Conservation (phyloP, 2,888 invertebrate genomes). For the Stictocephala bisonia region DNA sequence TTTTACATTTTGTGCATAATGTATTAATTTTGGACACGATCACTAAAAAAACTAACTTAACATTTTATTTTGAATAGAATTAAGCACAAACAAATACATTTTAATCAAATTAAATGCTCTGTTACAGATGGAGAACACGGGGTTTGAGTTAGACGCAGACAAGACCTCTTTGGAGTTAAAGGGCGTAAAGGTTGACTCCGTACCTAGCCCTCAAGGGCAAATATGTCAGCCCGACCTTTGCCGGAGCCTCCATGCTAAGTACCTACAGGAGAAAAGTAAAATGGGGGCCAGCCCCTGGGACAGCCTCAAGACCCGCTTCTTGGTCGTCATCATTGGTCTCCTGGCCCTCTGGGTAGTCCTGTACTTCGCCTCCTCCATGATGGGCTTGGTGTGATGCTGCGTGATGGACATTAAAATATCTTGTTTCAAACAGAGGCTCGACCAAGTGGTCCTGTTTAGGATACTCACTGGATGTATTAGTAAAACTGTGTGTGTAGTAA, state of each 20-base stretch:
- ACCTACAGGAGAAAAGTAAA: constrained; percentile 11
- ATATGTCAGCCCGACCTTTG: constrained; percentile 30
- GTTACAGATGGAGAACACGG: constrained; percentile 43
- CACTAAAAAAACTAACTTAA: too few relatives aligned
- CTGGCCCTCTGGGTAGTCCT: constrained; percentile 5
- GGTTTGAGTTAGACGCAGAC: constrained; percentile 16
- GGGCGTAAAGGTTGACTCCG: background rate
- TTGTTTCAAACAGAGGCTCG: too few relatives aligned
- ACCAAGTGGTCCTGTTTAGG: too few relatives aligned
- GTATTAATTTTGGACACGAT: too few relatives aligned
- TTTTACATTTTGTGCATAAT: too few relatives aligned
- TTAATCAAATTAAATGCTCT: too few relatives aligned
- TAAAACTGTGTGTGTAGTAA: too few relatives aligned
- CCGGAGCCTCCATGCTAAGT: constrained; percentile 5
- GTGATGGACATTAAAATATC: too few relatives aligned
- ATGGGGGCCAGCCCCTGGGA: constrained; percentile 35
- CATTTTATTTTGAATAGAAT: too few relatives aligned
- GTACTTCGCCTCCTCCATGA: background rate
- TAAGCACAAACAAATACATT: too few relatives aligned
- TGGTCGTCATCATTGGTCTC: constrained; percentile 10
- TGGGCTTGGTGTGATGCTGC: constrained; percentile 15
- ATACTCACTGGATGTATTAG: too few relatives aligned
- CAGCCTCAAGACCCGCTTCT: constrained; percentile 31
- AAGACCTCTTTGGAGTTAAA: constrained; percentile 4
- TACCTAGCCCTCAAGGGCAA: background rate